Evolutionary conservation across 2,113 vertebrate species (phyloP).

Genomic region (Lethenteron reissneri): DNA sequence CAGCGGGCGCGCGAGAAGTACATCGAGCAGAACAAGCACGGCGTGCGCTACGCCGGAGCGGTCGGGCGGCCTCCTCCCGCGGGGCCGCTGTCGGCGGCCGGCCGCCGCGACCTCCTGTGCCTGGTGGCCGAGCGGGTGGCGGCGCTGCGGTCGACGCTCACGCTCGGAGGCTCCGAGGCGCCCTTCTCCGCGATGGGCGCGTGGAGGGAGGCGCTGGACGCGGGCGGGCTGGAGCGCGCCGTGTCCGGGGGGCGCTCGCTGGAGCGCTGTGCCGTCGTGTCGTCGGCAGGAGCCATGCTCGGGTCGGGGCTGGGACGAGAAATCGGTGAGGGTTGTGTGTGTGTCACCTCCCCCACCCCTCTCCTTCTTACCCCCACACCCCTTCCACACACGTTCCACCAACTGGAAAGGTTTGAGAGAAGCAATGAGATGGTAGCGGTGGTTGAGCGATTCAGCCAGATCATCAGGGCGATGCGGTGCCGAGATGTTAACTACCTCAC

Average conservation of each 20-base stretch:
- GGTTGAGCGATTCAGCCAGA: too few relatives aligned
- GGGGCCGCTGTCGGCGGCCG: too few relatives aligned
- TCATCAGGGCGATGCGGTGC: too few relatives aligned
- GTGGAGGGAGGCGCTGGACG: slow-evolving; percentile 36
- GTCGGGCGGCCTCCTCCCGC: too few relatives aligned
- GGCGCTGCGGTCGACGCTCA: slow-evolving; percentile 21
- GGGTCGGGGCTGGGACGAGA: slow-evolving; percentile 68
- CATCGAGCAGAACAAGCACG: slow-evolving; percentile 59
- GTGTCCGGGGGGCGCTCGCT: slow-evolving; percentile 24
- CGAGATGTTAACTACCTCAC: too few relatives aligned
- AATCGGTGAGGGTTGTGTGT: slow-evolving; percentile 44
- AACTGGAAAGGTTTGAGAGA: too few relatives aligned
- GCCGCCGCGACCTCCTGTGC: slow-evolving; percentile 43
- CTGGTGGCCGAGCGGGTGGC: slow-evolving; percentile 38
- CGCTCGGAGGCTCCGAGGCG: slow-evolving; percentile 56
- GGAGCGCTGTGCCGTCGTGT: slow-evolving; percentile 63
- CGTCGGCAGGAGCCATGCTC: slow-evolving; percentile 79
- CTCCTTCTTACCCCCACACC: too few relatives aligned
- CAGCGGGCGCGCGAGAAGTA: slow-evolving; percentile 73
- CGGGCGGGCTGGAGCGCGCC: slow-evolving; percentile 29
- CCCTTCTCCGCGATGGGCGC: slow-evolving; percentile 66
- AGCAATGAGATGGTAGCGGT: too few relatives aligned
- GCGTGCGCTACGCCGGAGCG: slow-evolving; percentile 41
- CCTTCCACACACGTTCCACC: too few relatives aligned
- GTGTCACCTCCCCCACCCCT: too few relatives aligned